phyloP scores from a whole-genome alignment of 2,113 vertebrate species.

The Xiphophorus hellerii region DNA sequence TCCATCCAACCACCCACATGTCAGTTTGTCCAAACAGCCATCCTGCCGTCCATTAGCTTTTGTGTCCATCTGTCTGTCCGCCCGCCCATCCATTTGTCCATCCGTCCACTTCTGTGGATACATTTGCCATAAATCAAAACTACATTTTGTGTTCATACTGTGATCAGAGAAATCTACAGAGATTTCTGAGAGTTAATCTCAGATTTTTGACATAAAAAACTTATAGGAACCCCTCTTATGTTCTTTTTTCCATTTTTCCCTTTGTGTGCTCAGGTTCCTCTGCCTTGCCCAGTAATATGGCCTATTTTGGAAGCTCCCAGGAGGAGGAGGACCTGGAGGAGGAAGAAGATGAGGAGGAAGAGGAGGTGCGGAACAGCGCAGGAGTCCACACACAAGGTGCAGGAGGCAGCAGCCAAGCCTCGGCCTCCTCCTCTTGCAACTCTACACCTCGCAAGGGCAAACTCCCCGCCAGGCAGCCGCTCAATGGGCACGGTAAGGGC shows the following conservation, averaged over 20 bases:
- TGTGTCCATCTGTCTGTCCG: not conserved
- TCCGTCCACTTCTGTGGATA: not conserved
- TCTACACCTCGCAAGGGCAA: constrained; percentile 97
- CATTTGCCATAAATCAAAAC: not conserved
- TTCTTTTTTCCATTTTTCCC: constrained; percentile 17
- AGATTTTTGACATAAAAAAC: not conserved
- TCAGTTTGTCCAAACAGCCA: not conserved
- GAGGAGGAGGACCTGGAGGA: constrained; percentile 93
- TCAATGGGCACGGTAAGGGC: constrained; percentile 92
- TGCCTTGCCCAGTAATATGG: constrained; percentile 96
- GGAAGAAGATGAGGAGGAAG: constrained; percentile 89
- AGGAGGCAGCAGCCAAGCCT: constrained; percentile 78
- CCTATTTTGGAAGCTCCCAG: constrained; percentile 98
- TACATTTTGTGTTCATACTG: not conserved
- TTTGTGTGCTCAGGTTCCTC: constrained; percentile 84
- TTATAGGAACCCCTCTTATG: not conserved
- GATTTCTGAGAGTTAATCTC: no score
- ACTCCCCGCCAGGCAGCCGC: constrained; percentile 84
- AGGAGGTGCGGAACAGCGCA: constrained; percentile 79
- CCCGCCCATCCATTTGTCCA: not conserved
- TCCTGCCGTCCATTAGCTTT: not conserved
- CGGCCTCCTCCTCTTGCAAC: constrained; percentile 93
- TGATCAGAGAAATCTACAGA: no score
- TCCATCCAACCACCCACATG: not conserved
- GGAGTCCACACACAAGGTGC: constrained; percentile 46